These are phyloP conservation scores for Ascaphus truei DNA, from an alignment of 2,113 vertebrate species.

Conservation along the genomic window DNA sequence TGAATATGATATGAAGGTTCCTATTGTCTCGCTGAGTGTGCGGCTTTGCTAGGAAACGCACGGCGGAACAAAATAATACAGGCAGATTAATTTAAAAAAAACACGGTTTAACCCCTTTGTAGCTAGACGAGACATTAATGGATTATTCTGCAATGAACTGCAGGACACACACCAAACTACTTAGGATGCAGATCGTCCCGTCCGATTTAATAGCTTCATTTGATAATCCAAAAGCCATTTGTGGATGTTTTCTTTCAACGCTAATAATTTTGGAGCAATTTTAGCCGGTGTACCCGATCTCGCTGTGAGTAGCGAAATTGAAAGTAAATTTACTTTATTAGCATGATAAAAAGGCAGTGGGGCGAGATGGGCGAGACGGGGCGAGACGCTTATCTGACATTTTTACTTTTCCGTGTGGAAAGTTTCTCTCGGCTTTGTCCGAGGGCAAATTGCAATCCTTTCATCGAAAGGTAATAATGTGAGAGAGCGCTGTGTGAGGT, in stretches of 20 bases:
- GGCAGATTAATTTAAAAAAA: background rate
- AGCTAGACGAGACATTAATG: background rate
- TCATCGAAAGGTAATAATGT: background rate
- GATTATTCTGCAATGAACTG: background rate
- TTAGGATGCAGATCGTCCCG: background rate
- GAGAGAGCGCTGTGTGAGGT: background rate
- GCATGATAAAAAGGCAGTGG: background rate
- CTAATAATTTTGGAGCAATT: background rate
- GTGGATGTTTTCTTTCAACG: background rate
- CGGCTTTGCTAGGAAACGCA: background rate
- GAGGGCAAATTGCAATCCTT: background rate
- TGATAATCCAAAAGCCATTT: constrained; percentile 13
- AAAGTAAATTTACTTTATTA: background rate
- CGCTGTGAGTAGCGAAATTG: background rate
- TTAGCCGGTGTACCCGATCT: background rate
- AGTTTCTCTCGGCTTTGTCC: background rate
- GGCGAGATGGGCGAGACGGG: too few relatives aligned
- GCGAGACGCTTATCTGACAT: background rate
- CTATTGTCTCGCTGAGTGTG: constrained; percentile 4
- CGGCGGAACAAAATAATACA: background rate
- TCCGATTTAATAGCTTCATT: background rate
- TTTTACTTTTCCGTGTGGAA: background rate
- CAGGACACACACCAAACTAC: background rate
- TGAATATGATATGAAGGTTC: constrained; percentile 31
- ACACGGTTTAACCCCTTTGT: constrained; percentile 15